Base-by-base conservation (phyloP, 2,888 invertebrate genomes). In the Drosophila testacea region DNA sequence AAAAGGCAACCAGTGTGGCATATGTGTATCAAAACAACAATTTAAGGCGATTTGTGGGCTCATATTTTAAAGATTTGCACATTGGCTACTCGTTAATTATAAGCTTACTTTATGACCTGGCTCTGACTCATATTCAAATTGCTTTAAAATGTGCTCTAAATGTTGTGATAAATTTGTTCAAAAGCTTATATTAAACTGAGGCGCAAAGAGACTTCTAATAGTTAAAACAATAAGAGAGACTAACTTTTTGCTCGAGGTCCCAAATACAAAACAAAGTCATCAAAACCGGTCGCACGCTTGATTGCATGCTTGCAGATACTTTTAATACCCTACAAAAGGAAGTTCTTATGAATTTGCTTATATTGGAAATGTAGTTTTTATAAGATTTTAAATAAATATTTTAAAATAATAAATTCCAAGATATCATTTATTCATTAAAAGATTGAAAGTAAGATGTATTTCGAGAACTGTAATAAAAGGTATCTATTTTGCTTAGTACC, bases 281-380 rank as follows among this genome's bases (percentile, higher is more conserved):
- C 64, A 77, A 77, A 85, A 84, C 86, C 69, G 71, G 84, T 84
- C 52, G 59, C 56, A 75, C 42, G 57, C 51, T 57, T 66, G 48
- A 66, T 71, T 71, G 78, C 70, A 60, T 77, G 77, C 38, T 50
- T 52, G 51, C 61, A 57, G 55, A 80, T 85, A 77, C 55, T 66
- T 71, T 55, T 38, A 1, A 57, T 73, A 70, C 69, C 27, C 63
- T 59, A 4, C 2, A 13, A 16, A 16, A 4, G 2, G 1, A 22
- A 13, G 6, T 30, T 41, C 13, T 6, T 13, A 7, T 44, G 9
- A 13, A 16, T 28, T 41, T 38, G 4, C 9, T 4, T 0, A 16
- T 6, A 22, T 16, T 32, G 30, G 1, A 55, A 36, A 22, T 36
- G 10, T 1, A 22, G 22, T 22, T 22, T 22, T 22, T 22, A 22